These are phyloP conservation scores for Nasonia longicornis DNA, from an alignment of 1,140 invertebrate genomes.

Conservation along the genomic window DNA sequence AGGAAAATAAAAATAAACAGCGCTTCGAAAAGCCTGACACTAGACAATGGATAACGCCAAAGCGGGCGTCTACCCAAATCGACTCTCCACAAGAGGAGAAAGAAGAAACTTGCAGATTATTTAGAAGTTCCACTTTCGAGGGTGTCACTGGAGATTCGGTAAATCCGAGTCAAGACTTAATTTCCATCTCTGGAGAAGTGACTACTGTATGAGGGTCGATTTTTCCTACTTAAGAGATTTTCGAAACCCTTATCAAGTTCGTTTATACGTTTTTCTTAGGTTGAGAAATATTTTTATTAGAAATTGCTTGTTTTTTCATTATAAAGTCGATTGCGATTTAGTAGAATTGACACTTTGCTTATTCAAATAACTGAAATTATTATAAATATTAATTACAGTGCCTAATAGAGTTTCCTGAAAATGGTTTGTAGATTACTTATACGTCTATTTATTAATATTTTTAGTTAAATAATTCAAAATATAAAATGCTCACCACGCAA, in stretches of 20 bases:
- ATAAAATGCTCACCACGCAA: neutral
- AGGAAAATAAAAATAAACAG: conserved; percentile 77
- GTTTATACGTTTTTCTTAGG: neutral
- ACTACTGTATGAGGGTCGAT: conserved; percentile 58
- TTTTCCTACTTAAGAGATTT: conserved; percentile 18
- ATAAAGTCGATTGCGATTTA: neutral
- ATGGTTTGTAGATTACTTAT: neutral
- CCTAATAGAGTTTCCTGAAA: neutral
- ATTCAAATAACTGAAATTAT: neutral
- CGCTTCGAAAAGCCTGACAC: conserved; percentile 72
- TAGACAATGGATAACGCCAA: conserved; percentile 74
- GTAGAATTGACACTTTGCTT: neutral
- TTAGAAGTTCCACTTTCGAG: conserved; percentile 80
- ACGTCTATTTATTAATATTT: neutral
- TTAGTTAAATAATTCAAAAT: neutral
- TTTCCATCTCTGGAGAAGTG: conserved; percentile 58
- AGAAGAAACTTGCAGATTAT: conserved; percentile 67
- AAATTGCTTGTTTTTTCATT: neutral
- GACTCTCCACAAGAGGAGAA: conserved; percentile 41
- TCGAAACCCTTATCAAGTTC: neutral
- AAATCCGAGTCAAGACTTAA: conserved; percentile 50
- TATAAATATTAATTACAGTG: neutral
- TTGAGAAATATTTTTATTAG: too few relatives aligned
- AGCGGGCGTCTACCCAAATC: conserved; percentile 55
- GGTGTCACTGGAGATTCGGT: conserved; percentile 64